These are phyloP conservation scores for Steromphala cineraria DNA, from an alignment of 2,888 invertebrate genomes.

Conservation along the genomic window DNA sequence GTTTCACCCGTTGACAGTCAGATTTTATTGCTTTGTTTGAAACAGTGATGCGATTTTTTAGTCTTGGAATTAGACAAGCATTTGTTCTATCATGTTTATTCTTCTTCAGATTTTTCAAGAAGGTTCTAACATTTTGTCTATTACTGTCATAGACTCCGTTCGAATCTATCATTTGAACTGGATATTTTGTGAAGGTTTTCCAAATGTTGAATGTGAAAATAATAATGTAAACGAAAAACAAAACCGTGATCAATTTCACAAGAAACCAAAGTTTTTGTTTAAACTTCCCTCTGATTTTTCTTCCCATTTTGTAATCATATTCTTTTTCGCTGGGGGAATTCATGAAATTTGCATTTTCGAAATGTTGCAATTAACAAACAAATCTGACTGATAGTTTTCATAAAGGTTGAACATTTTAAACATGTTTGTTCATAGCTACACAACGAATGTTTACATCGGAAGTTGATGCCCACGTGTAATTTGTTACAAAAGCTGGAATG, in stretches of 20 bases:
- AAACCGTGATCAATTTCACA: neutral
- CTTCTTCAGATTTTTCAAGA: neutral
- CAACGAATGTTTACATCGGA: neutral
- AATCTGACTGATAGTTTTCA: no score
- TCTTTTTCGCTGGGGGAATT: no score
- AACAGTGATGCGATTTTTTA: neutral
- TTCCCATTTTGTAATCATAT: no score
- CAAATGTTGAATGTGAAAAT: neutral
- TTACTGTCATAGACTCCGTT: neutral
- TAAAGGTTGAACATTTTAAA: no score
- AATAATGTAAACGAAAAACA: neutral
- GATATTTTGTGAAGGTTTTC: neutral
- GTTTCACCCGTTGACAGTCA: conserved; percentile 30
- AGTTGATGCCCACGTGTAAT: neutral
- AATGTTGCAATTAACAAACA: no score
- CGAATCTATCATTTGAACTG: neutral
- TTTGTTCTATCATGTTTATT: neutral
- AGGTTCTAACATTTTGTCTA: neutral
- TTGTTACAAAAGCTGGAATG: no score
- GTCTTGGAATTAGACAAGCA: neutral
- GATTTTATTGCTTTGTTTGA: neutral
- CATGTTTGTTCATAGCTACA: no score
- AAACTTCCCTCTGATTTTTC: neutral
- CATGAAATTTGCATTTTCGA: no score
- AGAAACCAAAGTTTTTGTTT: neutral